These are phyloP conservation scores for Larimichthys polyactis DNA, from an alignment of 2,113 vertebrate genomes.

Conservation along the genomic window DNA sequence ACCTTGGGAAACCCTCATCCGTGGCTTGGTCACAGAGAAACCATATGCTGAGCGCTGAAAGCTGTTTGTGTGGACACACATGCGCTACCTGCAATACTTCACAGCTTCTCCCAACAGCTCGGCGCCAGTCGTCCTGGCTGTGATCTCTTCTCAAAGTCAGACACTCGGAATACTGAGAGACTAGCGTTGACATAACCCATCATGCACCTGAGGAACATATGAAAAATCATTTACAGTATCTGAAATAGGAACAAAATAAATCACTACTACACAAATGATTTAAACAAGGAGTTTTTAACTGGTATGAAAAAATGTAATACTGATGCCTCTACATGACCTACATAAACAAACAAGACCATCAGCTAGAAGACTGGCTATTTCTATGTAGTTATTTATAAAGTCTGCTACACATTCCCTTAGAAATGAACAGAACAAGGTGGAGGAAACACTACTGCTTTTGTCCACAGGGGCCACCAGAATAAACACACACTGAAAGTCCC, in stretches of 20 bases:
- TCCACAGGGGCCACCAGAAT: no score
- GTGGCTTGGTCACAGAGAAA: neutral
- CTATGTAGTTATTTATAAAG: no score
- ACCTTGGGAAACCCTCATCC: neutral
- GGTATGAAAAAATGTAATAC: no score
- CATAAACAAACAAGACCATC: no score
- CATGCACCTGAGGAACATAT: conserved; percentile 87
- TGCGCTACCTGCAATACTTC: conserved; percentile 88
- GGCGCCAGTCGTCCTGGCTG: conserved; percentile 87
- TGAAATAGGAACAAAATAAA: neutral
- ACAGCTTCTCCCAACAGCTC: conserved; percentile 88
- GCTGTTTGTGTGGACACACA: conserved; percentile 42
- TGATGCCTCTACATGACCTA: no score
- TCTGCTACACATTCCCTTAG: no score
- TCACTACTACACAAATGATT: neutral
- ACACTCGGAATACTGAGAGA: conserved; percentile 91
- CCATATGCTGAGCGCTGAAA: neutral
- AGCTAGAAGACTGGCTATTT: no score
- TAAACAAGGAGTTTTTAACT: no score
- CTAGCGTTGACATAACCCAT: conserved; percentile 95
- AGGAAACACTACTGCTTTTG: no score
- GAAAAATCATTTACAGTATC: neutral
- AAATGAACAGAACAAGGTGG: no score
- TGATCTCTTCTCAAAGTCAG: conserved; percentile 92
- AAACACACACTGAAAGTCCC: no score